Conservation (phyloP, 2,888 invertebrate species). For the Metalampra italica region DNA sequence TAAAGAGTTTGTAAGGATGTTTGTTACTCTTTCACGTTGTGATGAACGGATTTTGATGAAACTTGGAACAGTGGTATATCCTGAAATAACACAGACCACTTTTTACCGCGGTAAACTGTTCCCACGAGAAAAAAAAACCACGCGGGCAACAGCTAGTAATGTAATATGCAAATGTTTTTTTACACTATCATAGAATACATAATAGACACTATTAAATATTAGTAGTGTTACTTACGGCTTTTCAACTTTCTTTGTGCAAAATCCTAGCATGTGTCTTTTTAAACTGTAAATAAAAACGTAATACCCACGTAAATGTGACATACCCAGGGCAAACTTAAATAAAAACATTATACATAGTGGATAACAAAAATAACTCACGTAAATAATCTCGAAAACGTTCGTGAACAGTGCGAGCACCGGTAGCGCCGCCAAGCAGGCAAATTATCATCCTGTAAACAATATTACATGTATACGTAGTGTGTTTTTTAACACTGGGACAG, state of each 20-base stretch:
- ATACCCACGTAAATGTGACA: neutral
- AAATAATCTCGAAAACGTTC: constrained; percentile 39
- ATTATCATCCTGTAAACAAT: neutral
- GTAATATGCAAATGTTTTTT: neutral
- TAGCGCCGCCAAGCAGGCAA: constrained; percentile 20
- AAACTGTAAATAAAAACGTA: constrained; percentile 28
- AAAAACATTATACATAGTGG: neutral
- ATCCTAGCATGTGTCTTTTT: constrained; percentile 34
- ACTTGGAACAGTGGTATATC: no score
- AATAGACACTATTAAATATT: neutral
- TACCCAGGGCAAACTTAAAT: neutral
- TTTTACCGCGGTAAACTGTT: no score
- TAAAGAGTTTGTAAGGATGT: neutral
- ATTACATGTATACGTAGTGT: no score
- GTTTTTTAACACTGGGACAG: no score
- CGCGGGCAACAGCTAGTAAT: no score
- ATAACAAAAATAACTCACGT: constrained; percentile 34
- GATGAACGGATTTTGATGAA: no score
- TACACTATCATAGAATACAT: no score
- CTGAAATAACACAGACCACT: no score
- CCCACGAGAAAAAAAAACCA: no score
- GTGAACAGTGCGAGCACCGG: constrained; percentile 40
- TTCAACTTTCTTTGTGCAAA: constrained; percentile 33
- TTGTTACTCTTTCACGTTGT: no score
- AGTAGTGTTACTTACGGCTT: constrained; percentile 24